Percentiles rank a stretch among this genome's conserved stretches.
Conservation (phyloP, 2,113 vertebrate genomes). For the Pteronura brasiliensis region DNA sequence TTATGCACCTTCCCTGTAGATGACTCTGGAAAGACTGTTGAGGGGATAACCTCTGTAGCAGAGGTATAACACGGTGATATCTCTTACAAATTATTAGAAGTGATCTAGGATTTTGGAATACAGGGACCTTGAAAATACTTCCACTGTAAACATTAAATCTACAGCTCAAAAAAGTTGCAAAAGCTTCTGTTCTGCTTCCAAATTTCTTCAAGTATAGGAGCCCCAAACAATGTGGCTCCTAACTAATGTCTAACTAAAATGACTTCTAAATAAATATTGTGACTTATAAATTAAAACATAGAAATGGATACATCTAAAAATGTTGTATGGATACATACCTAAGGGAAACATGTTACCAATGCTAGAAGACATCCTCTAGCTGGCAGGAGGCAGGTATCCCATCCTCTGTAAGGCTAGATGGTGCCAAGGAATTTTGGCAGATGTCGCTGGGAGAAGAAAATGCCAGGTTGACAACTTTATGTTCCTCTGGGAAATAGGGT, state of each 20-base stretch:
- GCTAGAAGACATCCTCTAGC: background rate
- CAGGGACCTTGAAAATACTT: background rate
- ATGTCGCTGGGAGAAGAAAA: slow-evolving; percentile 38
- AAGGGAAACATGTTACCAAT: background rate
- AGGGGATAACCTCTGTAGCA: background rate
- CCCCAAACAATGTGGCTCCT: background rate
- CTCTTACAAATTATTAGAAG: background rate
- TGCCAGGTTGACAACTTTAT: slow-evolving; percentile 2
- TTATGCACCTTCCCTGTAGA: background rate
- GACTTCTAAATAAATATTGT: background rate
- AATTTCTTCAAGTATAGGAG: slow-evolving; percentile 12
- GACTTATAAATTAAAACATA: background rate
- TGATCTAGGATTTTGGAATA: background rate
- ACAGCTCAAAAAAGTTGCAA: background rate
- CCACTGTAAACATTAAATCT: background rate
- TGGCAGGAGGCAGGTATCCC: background rate
- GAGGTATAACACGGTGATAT: background rate
- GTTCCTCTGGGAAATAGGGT: background rate
- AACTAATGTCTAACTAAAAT: background rate
- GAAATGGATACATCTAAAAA: background rate
- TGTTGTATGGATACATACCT: background rate
- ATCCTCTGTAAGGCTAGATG: background rate
- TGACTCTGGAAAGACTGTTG: background rate
- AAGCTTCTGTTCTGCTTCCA: background rate
- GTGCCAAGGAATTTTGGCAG: background rate